Base-by-base conservation (phyloP, 2,888 invertebrate genomes). In the Dicycla oo region DNA sequence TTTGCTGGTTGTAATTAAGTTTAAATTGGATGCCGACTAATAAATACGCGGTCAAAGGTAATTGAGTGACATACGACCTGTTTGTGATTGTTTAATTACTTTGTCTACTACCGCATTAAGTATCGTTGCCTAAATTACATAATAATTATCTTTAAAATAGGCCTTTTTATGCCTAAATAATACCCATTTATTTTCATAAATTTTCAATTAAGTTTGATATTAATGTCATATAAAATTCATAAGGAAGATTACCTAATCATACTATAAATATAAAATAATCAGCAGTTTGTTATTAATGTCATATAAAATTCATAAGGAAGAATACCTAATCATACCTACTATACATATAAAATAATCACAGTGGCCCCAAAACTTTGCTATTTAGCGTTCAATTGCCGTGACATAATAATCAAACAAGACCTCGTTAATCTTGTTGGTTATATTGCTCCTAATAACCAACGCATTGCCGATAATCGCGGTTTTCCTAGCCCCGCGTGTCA, bases 401-500 rank as follows among this genome's bases (percentile, higher is more conserved):
- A 47, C 20, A 45, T 13, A 13, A 64, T 20, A 47, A 47, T 20
- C 7, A 26, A 67, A 23, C 20, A 65, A 20, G 15, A 23, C 23
- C 23, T 23, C 8, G 18, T 2, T 2, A 61, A 30, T 30, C 7
- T n/a, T 1, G 13, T 72, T 38, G 10, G 18, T 13, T 23, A 49
- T 18, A 45, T 51, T 23, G 11, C n/a, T 58, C 15, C 4, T 78
- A 63, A 51, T 53, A 34, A 26, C 8, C 3, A 40, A 75, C 2
- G 1, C 7, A 1, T 11, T 0, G 11, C 1, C 7, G 18, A 51
- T 51, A 34, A 51, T 54, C 85, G 85, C 87, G 34, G 3, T 49
- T 84, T 77, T 84, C 69, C n/a, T 84, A 83, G 91, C 89, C 87
- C 72, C 40, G 84, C 84, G 15, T 80, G 69, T 82, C 86, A 85